Evolutionary conservation across 2,113 vertebrate species (phyloP).

Genomic region (Labrus mixtus): DNA sequence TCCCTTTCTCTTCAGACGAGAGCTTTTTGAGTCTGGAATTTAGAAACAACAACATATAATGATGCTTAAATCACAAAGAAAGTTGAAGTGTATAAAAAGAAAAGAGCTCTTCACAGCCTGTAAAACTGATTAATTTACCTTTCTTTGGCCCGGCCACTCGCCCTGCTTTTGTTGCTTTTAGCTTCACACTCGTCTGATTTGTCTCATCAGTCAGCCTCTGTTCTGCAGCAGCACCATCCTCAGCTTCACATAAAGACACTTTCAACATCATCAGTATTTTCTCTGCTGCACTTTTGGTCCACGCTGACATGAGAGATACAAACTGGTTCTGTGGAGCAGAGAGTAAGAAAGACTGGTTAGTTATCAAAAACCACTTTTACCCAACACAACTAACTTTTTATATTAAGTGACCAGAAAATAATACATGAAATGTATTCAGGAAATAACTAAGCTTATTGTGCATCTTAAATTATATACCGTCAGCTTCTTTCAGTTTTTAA

Average conservation of each 20-base stretch:
- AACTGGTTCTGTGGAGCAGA: slow-evolving; percentile 54
- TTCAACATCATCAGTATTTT: slow-evolving; percentile 56
- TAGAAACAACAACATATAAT: background rate
- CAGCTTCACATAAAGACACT: slow-evolving; percentile 22
- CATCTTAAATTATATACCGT: no score
- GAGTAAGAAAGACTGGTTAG: background rate
- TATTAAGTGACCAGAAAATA: no score
- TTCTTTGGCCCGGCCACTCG: background rate
- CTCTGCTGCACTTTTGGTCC: slow-evolving; percentile 47
- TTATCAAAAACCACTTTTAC: no score
- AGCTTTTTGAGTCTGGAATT: slow-evolving; percentile 1
- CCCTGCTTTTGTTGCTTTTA: background rate
- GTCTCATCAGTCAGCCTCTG: background rate
- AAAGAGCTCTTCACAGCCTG: background rate
- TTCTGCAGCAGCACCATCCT: slow-evolving; percentile 6
- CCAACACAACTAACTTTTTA: no score
- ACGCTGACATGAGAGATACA: slow-evolving; percentile 55
- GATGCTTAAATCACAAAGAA: background rate
- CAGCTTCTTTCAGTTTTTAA: no score
- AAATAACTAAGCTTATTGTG: no score
- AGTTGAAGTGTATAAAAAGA: background rate
- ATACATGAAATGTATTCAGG: no score
- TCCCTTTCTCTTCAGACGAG: slow-evolving; percentile 8
- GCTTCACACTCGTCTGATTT: background rate
- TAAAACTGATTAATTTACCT: slow-evolving; percentile 12